Percentiles rank a stretch among this genome's conserved stretches.
phyloP scores from a whole-genome alignment of 2,888 invertebrate genomes.

The Phasia obesa region DNA sequence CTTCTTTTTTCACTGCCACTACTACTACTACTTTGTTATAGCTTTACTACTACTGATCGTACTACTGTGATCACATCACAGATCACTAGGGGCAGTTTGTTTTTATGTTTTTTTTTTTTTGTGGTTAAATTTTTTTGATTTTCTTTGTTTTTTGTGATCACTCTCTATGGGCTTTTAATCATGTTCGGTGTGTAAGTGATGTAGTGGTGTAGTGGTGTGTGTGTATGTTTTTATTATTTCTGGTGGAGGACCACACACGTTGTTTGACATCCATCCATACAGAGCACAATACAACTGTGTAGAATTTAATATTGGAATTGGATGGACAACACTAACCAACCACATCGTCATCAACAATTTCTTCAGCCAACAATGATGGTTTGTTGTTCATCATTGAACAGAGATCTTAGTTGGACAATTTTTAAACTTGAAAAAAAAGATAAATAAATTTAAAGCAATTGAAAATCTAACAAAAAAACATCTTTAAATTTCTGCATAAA shows the following conservation, averaged over 20 bases:
- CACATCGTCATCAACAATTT: constrained; percentile 52
- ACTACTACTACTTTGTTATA: constrained; percentile 26
- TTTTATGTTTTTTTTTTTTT: constrained; percentile 35
- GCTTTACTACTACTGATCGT: constrained; percentile 53
- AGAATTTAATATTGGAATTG: constrained; percentile 56
- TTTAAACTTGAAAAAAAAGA: background rate
- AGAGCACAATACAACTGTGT: constrained; percentile 24
- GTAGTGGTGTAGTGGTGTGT: constrained; percentile 26
- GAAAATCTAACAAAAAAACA: background rate
- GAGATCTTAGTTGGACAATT: constrained; percentile 46
- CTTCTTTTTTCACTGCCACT: constrained; percentile 11
- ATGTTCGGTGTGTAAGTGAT: constrained; percentile 8
- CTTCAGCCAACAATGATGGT: constrained; percentile 45
- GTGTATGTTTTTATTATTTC: background rate
- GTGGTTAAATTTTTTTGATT: constrained; percentile 12
- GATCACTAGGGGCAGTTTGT: constrained; percentile 61
- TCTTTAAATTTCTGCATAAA: constrained; percentile 45
- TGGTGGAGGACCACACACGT: constrained; percentile 66
- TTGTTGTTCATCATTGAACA: constrained; percentile 42
- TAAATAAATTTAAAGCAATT: background rate
- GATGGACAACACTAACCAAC: constrained; percentile 50
- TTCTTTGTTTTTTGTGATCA: constrained; percentile 29
- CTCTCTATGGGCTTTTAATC: constrained; percentile 54
- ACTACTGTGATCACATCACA: constrained; percentile 48
- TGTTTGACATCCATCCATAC: constrained; percentile 44